Evolutionary conservation across 2,888 invertebrate species (phyloP).

Genomic region (Pegoplata infirma): DNA sequence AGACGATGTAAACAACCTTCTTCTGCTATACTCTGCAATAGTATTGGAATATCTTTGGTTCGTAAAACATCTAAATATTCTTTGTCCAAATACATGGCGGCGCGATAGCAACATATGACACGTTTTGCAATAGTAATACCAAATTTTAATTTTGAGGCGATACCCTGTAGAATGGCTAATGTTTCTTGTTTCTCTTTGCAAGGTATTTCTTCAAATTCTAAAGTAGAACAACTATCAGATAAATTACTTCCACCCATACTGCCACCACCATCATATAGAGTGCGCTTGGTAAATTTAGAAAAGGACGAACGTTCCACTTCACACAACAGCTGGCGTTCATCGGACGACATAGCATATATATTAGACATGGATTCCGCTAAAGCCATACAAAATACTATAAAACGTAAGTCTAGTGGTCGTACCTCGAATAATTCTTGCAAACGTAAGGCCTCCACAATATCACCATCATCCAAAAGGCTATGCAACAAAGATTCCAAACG

Average conservation of each 20-base stretch:
- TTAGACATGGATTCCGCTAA: slow-evolving; percentile 81
- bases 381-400: slow-evolving; percentile 81
- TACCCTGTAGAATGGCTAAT: slow-evolving; percentile 78
- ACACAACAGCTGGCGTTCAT: slow-evolving; percentile 81
- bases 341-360: slow-evolving; percentile 81
- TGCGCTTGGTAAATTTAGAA: slow-evolving; percentile 76
- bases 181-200: slow-evolving; percentile 76
- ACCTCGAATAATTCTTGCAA: slow-evolving; percentile 78
- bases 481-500: slow-evolving; percentile 78
- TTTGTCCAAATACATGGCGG: slow-evolving; percentile 80
- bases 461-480: slow-evolving; percentile 79
- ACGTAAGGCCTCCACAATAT: slow-evolving; percentile 81
- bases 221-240: slow-evolving; percentile 72
- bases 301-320: slow-evolving; percentile 77
- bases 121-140: slow-evolving; percentile 80
- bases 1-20: slow-evolving; percentile 80
- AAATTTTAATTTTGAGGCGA: slow-evolving; percentile 79
- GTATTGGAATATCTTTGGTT: slow-evolving; percentile 79
- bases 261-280: slow-evolving; percentile 61
- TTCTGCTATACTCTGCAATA: slow-evolving; percentile 80
- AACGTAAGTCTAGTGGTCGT: slow-evolving; percentile 79
- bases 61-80: slow-evolving; percentile 80
- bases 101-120: slow-evolving; percentile 80
- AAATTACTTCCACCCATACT: slow-evolving; percentile 60
- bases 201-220: slow-evolving; percentile 77